phyloP scores from a whole-genome alignment of 2,113 vertebrate species.

The Agelaius tricolor region DNA sequence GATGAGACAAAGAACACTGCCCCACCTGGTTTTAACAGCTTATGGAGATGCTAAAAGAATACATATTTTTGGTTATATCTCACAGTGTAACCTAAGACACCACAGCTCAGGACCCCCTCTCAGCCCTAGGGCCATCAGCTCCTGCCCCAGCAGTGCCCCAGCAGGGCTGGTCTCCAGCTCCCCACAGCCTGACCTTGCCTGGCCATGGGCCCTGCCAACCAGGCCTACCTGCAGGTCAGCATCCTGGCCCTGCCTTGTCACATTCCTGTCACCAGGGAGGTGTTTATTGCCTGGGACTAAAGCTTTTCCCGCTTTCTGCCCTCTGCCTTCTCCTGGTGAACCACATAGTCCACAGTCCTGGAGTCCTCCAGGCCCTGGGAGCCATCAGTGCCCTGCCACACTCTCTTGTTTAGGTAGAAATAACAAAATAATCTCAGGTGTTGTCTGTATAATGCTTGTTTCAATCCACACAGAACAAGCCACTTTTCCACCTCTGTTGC shows the following conservation, averaged over 20 bases:
- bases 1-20: neutral
- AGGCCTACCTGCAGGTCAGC: fast-evolving
- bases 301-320: neutral
- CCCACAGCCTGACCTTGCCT: neutral
- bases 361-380: neutral
- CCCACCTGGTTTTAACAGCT: neutral
- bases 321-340: neutral
- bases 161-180: neutral
- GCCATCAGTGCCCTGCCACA: neutral
- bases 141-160: neutral
- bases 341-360: fast-evolving
- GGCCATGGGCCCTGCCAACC: fast-evolving
- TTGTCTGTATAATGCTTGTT: neutral
- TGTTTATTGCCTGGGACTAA: fast-evolving
- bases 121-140: neutral
- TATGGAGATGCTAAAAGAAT: too few relatives aligned
- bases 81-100: too few relatives aligned
- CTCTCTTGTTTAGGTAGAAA: neutral
- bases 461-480: neutral
- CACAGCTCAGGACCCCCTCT: too few relatives aligned
- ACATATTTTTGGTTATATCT: neutral
- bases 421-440: neutral
- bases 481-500: neutral
- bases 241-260: neutral
- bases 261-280: fast-evolving